Percentiles rank a stretch among this genome's conserved stretches.
phyloP scores from a whole-genome alignment of 2,113 vertebrate species.

The Delphinapterus leucas region DNA sequence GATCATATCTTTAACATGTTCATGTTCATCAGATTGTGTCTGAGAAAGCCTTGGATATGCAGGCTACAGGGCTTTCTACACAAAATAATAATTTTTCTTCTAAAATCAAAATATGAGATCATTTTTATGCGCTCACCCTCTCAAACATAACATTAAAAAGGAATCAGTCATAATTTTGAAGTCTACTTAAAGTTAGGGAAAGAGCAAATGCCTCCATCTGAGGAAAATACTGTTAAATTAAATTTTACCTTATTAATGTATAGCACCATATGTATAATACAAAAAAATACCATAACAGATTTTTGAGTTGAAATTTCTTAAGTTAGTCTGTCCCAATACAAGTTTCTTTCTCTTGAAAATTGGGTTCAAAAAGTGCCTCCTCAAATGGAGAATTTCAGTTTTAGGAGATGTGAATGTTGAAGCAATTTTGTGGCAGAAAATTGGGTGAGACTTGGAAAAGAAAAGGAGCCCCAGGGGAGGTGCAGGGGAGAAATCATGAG shows the following conservation, averaged over 20 bases:
- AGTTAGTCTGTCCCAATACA: neutral
- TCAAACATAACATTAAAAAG: neutral
- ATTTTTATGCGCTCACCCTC: neutral
- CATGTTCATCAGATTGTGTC: neutral
- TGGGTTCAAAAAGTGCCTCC: neutral
- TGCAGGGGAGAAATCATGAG: neutral
- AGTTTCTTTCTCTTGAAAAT: neutral
- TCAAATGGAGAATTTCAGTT: constrained; percentile 12
- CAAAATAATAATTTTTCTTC: constrained; percentile 23
- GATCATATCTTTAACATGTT: neutral
- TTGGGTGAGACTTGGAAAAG: neutral
- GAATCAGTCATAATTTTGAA: constrained; percentile 12
- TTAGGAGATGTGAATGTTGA: neutral
- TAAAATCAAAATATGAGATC: constrained; percentile 38
- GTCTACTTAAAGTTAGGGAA: neutral
- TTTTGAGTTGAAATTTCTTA: neutral
- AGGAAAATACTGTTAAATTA: neutral
- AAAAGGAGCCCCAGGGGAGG: neutral
- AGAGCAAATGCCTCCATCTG: neutral
- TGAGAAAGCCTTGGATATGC: neutral
- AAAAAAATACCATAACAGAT: neutral
- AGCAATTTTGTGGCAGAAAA: neutral
- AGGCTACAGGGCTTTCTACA: neutral
- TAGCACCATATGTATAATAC: neutral
- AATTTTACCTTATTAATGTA: constrained; percentile 3